A percentile compares a stretch with the other conserved stretches of the same genome.
Evolutionary conservation across 2,888 invertebrate genomes (phyloP).

Genomic region (Drosophila nigritarsus): DNA sequence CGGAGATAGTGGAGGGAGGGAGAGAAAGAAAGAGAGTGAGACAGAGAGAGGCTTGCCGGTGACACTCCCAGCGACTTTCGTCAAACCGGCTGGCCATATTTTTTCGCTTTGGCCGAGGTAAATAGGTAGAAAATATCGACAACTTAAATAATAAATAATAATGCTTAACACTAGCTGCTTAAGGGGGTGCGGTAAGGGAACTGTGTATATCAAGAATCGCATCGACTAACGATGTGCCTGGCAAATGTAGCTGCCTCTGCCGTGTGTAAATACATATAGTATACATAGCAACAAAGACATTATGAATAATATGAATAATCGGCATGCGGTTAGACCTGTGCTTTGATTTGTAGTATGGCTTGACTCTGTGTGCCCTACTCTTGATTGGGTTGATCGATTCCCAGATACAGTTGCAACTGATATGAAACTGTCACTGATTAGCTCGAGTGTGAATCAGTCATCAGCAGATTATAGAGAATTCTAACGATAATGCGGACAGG

Average conservation of each 20-base stretch:
- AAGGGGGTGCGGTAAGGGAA: conserved; percentile 12
- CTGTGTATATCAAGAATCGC: conserved; percentile 13
- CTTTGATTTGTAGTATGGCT: conserved; percentile 66
- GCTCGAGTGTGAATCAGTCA: conserved; percentile 26
- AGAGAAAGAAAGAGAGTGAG: background rate
- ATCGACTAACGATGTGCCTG: conserved; percentile 23
- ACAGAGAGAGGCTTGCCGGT: background rate
- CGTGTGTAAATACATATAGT: conserved; percentile 13
- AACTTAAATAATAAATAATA: conserved; percentile 81
- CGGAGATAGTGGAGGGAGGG: conserved; percentile 1
- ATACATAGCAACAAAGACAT: conserved; percentile 35
- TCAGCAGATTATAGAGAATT: background rate
- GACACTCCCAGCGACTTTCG: conserved; percentile 64
- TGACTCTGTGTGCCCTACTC: conserved; percentile 36
- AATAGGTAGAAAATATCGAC: conserved; percentile 63
- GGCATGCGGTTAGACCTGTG: conserved; percentile 50
- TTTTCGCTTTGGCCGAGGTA: conserved; percentile 11
- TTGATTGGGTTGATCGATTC: conserved; percentile 8
- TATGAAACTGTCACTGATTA: conserved; percentile 14
- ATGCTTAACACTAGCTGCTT: conserved; percentile 67
- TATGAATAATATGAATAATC: conserved; percentile 77
- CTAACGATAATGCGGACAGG: conserved; percentile 16
- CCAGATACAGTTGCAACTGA: conserved; percentile 6
- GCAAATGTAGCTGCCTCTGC: conserved; percentile 12
- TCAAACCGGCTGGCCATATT: conserved; percentile 46